Percentiles rank a stretch among this genome's conserved stretches.
Conservation (phyloP, 2,888 invertebrate species). For the Conistra vaccinii region DNA sequence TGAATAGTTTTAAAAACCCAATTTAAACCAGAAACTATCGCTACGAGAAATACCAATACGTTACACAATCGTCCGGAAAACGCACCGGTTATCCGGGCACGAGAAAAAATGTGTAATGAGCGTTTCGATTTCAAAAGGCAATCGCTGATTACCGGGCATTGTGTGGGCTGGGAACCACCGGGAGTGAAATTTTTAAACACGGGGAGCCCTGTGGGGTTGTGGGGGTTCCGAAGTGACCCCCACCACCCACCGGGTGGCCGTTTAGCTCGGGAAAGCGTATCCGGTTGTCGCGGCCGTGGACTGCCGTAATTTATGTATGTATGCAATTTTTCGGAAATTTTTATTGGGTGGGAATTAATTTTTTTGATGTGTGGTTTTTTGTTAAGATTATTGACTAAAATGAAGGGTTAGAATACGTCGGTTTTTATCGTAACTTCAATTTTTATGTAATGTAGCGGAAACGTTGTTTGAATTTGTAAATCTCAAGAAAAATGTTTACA, state of each 20-base stretch:
- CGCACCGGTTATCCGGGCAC: conserved; percentile 63
- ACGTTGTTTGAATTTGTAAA: too few species aligned
- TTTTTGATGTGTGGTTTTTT: conserved; percentile 1
- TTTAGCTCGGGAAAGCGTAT: conserved; percentile 74
- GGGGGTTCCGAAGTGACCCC: conserved; percentile 57
- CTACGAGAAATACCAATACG: conserved; percentile 48
- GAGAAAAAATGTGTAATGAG: conserved; percentile 82
- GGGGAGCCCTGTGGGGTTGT: conserved; percentile 54
- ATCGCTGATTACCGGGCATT: conserved; percentile 89
- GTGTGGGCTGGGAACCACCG: conserved; percentile 80
- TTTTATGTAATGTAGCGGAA: background rate
- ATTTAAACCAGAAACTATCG: conserved; percentile 40
- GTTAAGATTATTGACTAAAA: background rate
- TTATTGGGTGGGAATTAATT: conserved; percentile 36
- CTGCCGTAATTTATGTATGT: conserved; percentile 65
- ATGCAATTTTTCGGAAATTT: conserved; percentile 59
- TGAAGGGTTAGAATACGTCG: background rate
- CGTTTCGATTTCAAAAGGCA: conserved; percentile 90
- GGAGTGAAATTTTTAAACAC: conserved; percentile 90
- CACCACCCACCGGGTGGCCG: conserved; percentile 62
- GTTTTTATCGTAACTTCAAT: background rate
- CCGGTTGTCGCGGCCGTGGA: conserved; percentile 73
- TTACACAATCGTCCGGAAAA: conserved; percentile 41
- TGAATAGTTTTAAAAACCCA: background rate
- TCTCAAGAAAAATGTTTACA: background rate